These are phyloP conservation scores for Arge pagana DNA, from an alignment of 2,888 invertebrate species.

Conservation along the genomic window DNA sequence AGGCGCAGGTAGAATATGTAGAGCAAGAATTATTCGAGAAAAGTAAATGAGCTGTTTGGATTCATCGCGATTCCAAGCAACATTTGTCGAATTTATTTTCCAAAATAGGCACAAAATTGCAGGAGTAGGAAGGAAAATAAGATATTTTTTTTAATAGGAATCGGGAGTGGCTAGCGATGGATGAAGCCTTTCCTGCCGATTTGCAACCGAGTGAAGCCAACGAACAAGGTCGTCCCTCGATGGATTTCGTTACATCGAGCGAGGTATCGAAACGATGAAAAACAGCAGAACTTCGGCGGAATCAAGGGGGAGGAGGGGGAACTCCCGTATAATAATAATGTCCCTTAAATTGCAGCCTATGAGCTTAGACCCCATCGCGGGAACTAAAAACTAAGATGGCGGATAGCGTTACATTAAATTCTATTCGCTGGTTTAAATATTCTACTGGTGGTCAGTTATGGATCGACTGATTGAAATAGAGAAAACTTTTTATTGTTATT, in stretches of 20 bases:
- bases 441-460: too few species aligned
- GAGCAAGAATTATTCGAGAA: conserved; percentile 17
- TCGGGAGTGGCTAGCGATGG: conserved; percentile 9
- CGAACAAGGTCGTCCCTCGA: too few species aligned
- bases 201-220: not conserved
- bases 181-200: not conserved
- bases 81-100: conserved; percentile 4
- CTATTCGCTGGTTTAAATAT: too few species aligned
- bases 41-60: conserved; percentile 17
- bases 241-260: conserved; percentile 3
- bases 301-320: too few species aligned
- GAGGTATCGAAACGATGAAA: conserved; percentile 15
- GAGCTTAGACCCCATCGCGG: too few species aligned
- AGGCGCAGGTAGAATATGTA: conserved; percentile 13
- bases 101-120: conserved; percentile 13
- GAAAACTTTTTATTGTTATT: too few species aligned
- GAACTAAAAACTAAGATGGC: too few species aligned
- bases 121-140: conserved; percentile 20
- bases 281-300: too few species aligned
- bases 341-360: too few species aligned
- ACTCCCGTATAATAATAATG: too few species aligned
- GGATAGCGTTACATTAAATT: too few species aligned
- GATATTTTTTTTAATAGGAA: conserved; percentile 15
- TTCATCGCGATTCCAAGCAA: conserved; percentile 9
- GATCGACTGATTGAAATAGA: too few species aligned